A percentile compares a stretch with the other conserved stretches of the same genome.
phyloP scores from a whole-genome alignment of 2,113 vertebrate species.

The Petroica traversi region DNA sequence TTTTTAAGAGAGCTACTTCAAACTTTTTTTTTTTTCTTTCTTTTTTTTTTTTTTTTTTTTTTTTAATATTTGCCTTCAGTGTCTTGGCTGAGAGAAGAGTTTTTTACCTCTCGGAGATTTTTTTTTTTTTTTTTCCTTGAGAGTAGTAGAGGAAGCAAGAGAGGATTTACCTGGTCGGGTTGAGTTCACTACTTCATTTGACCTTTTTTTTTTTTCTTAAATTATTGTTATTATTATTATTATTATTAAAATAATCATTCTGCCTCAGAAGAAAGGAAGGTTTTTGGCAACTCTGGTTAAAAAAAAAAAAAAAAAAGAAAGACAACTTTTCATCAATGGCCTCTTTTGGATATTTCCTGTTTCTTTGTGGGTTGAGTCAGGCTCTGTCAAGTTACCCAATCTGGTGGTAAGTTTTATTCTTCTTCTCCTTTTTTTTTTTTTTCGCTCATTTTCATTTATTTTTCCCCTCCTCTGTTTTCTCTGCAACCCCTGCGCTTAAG shows the following conservation, averaged over 20 bases:
- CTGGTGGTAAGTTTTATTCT: constrained; percentile 87
- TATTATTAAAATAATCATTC: constrained; percentile 36
- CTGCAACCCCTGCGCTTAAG: constrained; percentile 33
- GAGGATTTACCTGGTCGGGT: constrained; percentile 39
- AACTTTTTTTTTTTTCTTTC: constrained; percentile 53
- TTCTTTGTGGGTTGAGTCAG: constrained; percentile 82
- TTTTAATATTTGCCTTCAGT: constrained; percentile 78
- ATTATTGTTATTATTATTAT: constrained; percentile 14
- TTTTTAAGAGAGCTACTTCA: constrained; percentile 71
- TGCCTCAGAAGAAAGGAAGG: constrained; percentile 34
- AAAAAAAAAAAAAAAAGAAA: constrained; percentile 21
- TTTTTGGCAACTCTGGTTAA: constrained; percentile 30
- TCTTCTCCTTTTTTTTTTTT: background rate
- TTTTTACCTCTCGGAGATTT: constrained; percentile 47
- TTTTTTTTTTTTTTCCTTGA: constrained; percentile 67
- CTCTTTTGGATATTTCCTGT: constrained; percentile 85
- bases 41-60: background rate
- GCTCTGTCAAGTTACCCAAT: constrained; percentile 90
- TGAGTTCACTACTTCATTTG: constrained; percentile 21
- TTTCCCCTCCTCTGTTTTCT: constrained; percentile 25
- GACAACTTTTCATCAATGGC: constrained; percentile 79
- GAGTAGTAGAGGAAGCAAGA: constrained; percentile 63
- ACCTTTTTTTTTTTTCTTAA: background rate
- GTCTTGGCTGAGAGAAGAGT: constrained; percentile 74
- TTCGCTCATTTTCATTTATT: constrained; percentile 21